phyloP scores from a whole-genome alignment of 2,888 invertebrate species.

The Drosophila borealis region DNA sequence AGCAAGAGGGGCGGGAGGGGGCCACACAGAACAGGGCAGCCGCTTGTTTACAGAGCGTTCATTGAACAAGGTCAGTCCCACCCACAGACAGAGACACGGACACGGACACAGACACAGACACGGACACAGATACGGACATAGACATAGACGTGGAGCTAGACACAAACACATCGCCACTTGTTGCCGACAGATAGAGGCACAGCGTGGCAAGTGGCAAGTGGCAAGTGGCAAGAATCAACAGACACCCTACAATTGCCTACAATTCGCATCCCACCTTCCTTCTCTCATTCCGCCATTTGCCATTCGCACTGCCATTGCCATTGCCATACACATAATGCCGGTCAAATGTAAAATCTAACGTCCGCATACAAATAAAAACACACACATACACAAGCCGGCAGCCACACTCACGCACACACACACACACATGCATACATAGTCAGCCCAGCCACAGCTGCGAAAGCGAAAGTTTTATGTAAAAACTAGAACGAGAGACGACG shows the following conservation, averaged over 20 bases:
- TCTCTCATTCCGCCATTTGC: slow-evolving; percentile 5
- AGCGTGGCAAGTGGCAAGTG: slow-evolving; percentile 9
- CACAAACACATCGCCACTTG: slow-evolving; percentile 46
- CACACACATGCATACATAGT: slow-evolving; percentile 12
- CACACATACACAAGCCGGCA: slow-evolving; percentile 21
- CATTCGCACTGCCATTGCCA: slow-evolving; percentile 15
- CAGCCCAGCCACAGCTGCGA: slow-evolving; percentile 40
- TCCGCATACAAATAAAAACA: slow-evolving; percentile 52
- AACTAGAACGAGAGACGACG: slow-evolving; percentile 64
- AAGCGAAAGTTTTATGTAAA: slow-evolving; percentile 79
- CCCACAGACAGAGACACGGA: slow-evolving; percentile 16
- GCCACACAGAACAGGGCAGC: slow-evolving; percentile 1
- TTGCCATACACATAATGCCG: slow-evolving; percentile 58
- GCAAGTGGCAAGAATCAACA: slow-evolving; percentile 13
- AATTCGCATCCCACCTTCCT: not conserved
- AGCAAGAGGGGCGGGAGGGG: not conserved
- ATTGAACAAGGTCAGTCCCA: slow-evolving; percentile 61
- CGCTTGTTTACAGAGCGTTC: slow-evolving; percentile 41
- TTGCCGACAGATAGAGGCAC: slow-evolving; percentile 32
- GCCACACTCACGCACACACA: slow-evolving; percentile 18
- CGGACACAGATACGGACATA: slow-evolving; percentile 14
- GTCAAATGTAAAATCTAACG: slow-evolving; percentile 78
- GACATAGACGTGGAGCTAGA: slow-evolving; percentile 8
- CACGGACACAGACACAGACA: slow-evolving; percentile 13
- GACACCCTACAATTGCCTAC: slow-evolving; percentile 30